Evolutionary conservation across 2,113 vertebrate species (phyloP), one percentile per base, ranked within the genome.

Genomic region (Gymnogyps californianus): DNA sequence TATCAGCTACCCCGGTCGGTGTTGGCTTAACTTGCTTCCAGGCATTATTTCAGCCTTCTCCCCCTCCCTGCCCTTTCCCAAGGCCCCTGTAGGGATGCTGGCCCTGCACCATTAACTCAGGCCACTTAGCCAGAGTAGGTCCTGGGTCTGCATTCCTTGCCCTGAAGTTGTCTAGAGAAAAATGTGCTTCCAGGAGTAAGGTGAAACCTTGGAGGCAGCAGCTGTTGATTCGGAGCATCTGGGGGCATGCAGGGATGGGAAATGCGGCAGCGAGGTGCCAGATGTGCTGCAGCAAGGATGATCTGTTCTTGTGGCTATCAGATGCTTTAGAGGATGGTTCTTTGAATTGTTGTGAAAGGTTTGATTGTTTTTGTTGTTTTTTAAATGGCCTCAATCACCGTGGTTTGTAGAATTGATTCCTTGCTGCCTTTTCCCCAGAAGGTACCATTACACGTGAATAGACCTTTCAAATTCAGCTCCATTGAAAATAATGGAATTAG

Each of bases 361-460:
- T 94, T 87, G 76, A 70, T 92, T 77, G 89, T 70, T 94, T 74
- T 79, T 88, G 86, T 90, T 87, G 80, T n/a, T 94, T 96, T 92
- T 93, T 76, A 70, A 94, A 91, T 92, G 69, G 74, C 87, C 92
- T 96, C 93, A 86, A 36, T 97, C 95, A 59, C 88, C 2, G 18
- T n/a, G 82, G 78, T 94, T 71, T 93, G 57, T 52, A 78, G 83
- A 89, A 96, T 91, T 86, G 94, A 97, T 96, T 95, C 93, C 92
- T 96, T n/a, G 24, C 70, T 3, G 28, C 32, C 96, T 92, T 95
- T 90, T 83, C 85, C 77, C 92, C 96, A 42, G 92, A 94, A 97
- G 96, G 90, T 96, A 84, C 95, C 89, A 90, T 98, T 97, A 88
- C 95, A 95, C 40, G 78, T 95, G 96, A 98, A 96, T 7, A 95